Conservation (phyloP, 2,888 invertebrate species). For the Philonicus albiceps region DNA sequence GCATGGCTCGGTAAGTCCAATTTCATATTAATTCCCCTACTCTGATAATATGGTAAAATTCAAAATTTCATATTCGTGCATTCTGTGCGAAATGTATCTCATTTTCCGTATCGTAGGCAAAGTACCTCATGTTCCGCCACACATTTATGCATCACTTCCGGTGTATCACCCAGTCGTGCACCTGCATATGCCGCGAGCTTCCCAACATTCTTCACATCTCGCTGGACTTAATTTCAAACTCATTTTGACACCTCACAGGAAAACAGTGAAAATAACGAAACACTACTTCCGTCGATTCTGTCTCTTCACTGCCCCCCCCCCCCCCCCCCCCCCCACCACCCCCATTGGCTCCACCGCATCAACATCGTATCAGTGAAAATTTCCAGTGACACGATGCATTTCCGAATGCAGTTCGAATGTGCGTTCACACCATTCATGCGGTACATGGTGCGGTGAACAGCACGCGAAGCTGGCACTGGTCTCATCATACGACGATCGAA, state of each 20-base stretch:
- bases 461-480: background rate
- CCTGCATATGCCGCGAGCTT: background rate
- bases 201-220: background rate
- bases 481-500: background rate
- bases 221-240: background rate
- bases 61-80: background rate
- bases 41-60: background rate
- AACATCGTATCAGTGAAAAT: background rate
- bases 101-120: background rate
- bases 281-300: background rate
- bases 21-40: background rate
- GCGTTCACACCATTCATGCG: background rate
- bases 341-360: background rate
- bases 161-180: background rate
- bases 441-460: background rate
- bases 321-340: too few relatives aligned
- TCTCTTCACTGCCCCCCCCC: background rate
- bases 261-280: background rate
- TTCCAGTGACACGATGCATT: background rate
- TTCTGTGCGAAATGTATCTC: background rate
- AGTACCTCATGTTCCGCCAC: background rate
- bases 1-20: background rate
- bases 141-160: background rate
- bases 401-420: constrained; percentile 7
- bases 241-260: constrained; percentile 8